phyloP scores from a whole-genome alignment of 2,888 invertebrate genomes.

The Drosophila atroscutellata region DNA sequence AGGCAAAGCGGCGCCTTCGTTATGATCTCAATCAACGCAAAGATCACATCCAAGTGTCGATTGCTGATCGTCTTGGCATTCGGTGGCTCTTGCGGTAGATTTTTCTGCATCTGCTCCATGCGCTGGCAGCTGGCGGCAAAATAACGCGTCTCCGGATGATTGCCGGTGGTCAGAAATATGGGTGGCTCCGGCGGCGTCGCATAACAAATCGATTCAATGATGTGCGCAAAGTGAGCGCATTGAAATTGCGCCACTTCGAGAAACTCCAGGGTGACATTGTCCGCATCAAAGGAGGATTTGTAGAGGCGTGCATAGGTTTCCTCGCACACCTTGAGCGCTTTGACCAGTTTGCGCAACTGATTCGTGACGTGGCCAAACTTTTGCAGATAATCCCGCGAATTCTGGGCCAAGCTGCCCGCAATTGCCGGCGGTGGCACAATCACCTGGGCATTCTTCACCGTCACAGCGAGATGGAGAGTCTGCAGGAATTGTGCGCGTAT shows the following conservation, averaged over 20 bases:
- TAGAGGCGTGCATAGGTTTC: slow-evolving; percentile 91
- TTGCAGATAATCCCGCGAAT: slow-evolving; percentile 91
- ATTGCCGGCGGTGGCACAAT: slow-evolving; percentile 97
- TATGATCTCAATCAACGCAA: slow-evolving; percentile 88
- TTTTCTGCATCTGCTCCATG: slow-evolving; percentile 81
- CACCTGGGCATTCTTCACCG: slow-evolving; percentile 87
- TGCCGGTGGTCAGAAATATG: slow-evolving; percentile 81
- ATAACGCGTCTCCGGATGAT: slow-evolving; percentile 84
- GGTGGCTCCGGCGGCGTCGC: slow-evolving; percentile 84
- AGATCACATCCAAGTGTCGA: slow-evolving; percentile 86
- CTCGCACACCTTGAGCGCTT: slow-evolving; percentile 89
- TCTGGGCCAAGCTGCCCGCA: slow-evolving; percentile 92
- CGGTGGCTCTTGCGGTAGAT: slow-evolving; percentile 81
- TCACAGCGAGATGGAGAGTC: slow-evolving; percentile 85
- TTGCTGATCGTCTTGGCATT: slow-evolving; percentile 84
- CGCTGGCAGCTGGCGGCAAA: slow-evolving; percentile 82
- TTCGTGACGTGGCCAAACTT: slow-evolving; percentile 92
- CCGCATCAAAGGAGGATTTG: slow-evolving; percentile 94
- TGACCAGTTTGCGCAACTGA: slow-evolving; percentile 91
- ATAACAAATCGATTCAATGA: slow-evolving; percentile 84
- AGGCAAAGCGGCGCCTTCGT: slow-evolving; percentile 88
- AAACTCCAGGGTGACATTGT: slow-evolving; percentile 91
- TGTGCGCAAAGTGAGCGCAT: slow-evolving; percentile 83
- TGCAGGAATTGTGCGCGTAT: slow-evolving; percentile 91
- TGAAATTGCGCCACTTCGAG: slow-evolving; percentile 87